A percentile compares a stretch with the other conserved stretches of the same genome.
Evolutionary conservation across 2,113 vertebrate genomes (phyloP).

Genomic region (Sinocyclocheilus anophthalmus): DNA sequence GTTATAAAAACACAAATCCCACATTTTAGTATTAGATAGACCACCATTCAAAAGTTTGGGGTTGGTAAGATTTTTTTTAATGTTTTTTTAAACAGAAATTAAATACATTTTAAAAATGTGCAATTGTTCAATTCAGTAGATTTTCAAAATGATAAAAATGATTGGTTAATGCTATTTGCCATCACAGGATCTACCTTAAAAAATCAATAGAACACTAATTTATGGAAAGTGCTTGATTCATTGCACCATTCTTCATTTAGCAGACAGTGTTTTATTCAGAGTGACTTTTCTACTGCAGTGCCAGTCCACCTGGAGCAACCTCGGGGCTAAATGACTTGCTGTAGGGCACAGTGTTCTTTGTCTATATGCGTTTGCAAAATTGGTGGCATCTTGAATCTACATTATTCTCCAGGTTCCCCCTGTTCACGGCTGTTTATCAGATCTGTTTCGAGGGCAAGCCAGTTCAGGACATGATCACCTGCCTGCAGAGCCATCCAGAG

Average conservation of each 20-base stretch:
- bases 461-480: slow-evolving; percentile 82
- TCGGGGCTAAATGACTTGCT: background rate
- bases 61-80: too few species aligned
- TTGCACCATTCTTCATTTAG: background rate
- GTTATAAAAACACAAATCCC: too few species aligned
- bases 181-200: background rate
- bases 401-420: slow-evolving; percentile 76
- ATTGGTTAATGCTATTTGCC: background rate
- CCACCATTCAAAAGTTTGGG: too few species aligned
- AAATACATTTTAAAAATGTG: too few species aligned
- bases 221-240: background rate
- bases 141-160: too few species aligned
- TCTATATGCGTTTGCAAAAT: background rate
- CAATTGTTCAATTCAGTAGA: too few species aligned
- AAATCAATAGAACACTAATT: background rate
- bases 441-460: slow-evolving; percentile 87
- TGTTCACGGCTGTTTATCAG: slow-evolving; percentile 84
- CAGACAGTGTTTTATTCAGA: background rate
- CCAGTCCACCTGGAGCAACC: background rate
- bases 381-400: background rate
- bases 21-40: too few species aligned
- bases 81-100: too few species aligned
- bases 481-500: slow-evolving; percentile 86
- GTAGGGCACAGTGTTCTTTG: background rate
- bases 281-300: background rate